phyloP scores from a whole-genome alignment of 2,888 invertebrate genomes.

The Cryptocephalus moraei region DNA sequence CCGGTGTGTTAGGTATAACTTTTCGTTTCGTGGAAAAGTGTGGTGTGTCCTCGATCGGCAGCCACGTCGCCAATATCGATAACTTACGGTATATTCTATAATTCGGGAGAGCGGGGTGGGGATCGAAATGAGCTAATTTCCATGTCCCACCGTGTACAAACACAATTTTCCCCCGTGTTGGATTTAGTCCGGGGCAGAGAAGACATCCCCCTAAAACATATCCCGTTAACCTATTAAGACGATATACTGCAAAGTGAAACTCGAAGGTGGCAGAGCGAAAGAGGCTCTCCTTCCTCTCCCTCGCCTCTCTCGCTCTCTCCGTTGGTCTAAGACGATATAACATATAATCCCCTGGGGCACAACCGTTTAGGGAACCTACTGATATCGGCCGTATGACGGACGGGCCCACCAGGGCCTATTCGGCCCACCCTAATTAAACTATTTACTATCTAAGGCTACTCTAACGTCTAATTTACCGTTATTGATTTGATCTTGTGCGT shows the following conservation, averaged over 20 bases:
- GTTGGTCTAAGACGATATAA: constrained; percentile 25
- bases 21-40: too few species aligned
- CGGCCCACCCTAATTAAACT: constrained; percentile 26
- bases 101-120: too few species aligned
- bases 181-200: too few species aligned
- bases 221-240: constrained; percentile 27
- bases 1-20: too few species aligned
- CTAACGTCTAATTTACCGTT: constrained; percentile 11
- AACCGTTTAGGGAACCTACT: constrained; percentile 19
- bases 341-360: constrained; percentile 29
- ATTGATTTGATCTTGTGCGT: constrained; percentile 10
- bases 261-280: constrained; percentile 19
- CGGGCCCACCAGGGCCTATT: constrained; percentile 28
- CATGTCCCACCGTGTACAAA: too few species aligned
- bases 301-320: constrained; percentile 7
- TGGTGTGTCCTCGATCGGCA: too few species aligned
- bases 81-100: too few species aligned
- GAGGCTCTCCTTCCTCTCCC: too few species aligned
- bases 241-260: constrained; percentile 31
- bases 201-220: constrained; percentile 1
- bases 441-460: constrained; percentile 18
- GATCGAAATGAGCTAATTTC: too few species aligned
- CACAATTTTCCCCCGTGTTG: too few species aligned
- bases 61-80: too few species aligned
- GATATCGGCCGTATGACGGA: constrained; percentile 26